Conservation (phyloP, 2,113 vertebrate genomes). For the Empidonax traillii region DNA sequence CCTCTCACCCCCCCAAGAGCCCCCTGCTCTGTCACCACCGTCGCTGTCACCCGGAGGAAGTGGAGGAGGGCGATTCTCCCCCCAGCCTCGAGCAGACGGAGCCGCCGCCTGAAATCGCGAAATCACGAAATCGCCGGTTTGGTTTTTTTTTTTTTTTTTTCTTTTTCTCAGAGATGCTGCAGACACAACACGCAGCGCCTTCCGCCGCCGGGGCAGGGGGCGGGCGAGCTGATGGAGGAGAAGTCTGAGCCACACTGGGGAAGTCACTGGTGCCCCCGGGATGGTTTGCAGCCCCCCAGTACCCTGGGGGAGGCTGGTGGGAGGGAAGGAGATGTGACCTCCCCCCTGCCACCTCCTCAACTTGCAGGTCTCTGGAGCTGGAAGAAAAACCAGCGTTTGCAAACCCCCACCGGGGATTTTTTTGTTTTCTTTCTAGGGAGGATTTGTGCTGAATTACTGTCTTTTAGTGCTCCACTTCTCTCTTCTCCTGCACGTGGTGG, state of each 20-base stretch:
- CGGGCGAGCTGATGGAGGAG: slow-evolving; percentile 40
- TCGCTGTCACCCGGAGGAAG: neutral
- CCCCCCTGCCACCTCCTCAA: neutral
- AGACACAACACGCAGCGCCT: slow-evolving; percentile 17
- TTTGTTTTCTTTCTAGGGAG: neutral
- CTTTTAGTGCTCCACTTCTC: neutral
- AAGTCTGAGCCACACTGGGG: slow-evolving; percentile 80
- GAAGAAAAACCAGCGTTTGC: neutral
- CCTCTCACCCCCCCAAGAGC: fast-evolving
- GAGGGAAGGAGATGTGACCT: neutral
- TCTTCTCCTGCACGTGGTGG: neutral
- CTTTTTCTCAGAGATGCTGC: neutral
- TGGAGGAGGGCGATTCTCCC: fast-evolving
- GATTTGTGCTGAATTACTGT: neutral
- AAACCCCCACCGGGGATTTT: neutral
- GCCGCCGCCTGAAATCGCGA: neutral
- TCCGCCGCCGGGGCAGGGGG: neutral
- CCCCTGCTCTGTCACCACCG: fast-evolving
- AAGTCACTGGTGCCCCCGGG: slow-evolving; percentile 79
- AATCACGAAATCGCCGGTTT: neutral
- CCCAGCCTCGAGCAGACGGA: neutral
- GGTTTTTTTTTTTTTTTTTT: too few species aligned
- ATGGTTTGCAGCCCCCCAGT: slow-evolving; percentile 52
- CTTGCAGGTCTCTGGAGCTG: neutral
- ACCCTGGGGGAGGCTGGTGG: fast-evolving